These are phyloP conservation scores for Lepidostoma basale DNA, from an alignment of 1,140 invertebrate species.

Conservation along the genomic window DNA sequence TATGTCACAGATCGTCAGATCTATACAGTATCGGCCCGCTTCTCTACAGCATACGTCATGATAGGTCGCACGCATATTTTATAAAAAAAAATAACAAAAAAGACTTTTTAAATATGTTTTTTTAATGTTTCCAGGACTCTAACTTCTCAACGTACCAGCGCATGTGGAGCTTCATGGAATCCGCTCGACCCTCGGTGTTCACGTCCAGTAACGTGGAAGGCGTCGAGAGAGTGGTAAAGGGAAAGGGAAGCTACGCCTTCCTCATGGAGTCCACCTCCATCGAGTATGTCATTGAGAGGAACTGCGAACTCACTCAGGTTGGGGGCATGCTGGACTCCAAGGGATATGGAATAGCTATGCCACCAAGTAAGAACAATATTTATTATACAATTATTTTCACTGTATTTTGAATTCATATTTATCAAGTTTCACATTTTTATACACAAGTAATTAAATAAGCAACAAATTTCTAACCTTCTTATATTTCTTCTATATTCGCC, in stretches of 20 bases:
- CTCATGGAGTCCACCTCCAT: conserved; percentile 94
- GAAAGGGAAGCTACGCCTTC: conserved; percentile 87
- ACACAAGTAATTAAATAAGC: no score
- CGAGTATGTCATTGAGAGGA: conserved; percentile 88
- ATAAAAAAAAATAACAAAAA: no score
- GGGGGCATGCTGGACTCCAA: conserved; percentile 90
- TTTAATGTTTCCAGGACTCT: conserved; percentile 71
- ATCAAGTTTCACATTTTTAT: neutral
- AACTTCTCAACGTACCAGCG: conserved; percentile 90
- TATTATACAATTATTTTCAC: neutral
- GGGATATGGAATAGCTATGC: conserved; percentile 92
- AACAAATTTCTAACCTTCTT: no score
- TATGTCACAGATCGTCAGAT: no score
- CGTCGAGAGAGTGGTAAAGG: conserved; percentile 82
- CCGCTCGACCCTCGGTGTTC: conserved; percentile 82
- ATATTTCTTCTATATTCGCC: no score
- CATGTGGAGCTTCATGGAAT: conserved; percentile 95
- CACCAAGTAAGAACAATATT: conserved; percentile 80
- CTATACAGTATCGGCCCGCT: no score
- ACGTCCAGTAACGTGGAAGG: conserved; percentile 85
- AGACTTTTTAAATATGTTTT: no score
- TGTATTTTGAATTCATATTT: neutral
- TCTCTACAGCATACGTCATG: no score
- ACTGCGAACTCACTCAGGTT: conserved; percentile 89
- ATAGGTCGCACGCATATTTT: no score